Evolutionary conservation across 2,113 vertebrate species (phyloP), one percentile per base, ranked within the genome.

Genomic region (Mellivora capensis): DNA sequence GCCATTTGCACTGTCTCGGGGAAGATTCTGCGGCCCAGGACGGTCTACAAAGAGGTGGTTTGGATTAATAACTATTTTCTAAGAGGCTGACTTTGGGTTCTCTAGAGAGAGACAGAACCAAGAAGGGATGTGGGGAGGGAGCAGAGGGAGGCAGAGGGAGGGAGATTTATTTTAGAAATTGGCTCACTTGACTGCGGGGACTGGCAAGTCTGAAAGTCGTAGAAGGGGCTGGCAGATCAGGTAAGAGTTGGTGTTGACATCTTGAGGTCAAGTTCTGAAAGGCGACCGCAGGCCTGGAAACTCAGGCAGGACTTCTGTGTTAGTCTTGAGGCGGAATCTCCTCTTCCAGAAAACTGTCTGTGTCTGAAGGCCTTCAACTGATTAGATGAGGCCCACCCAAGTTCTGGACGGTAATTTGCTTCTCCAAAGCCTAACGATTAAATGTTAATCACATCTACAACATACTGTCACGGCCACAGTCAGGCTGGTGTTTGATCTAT

Each of bases 1-100:
- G 12, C 17, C 17, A 0, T 74, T 21, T 13, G 61, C 20, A 82
- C 20, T 4, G 2, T 4, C 37, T 6, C 20, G 0, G 14, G 4
- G 20, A 54, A 37, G 44, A 8, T 34, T 17, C 18, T 18, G 0
- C 0, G 15, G 9, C 67, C 34, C 54, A 10, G 11, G 15, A 11
- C 3, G 72, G 27, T 15, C 27, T 4, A 67, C 3, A 0, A 39
- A 10, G 12, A 49, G 11, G 6, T 13, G 1, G 25, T 8, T 3
- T 25, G 6, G 44, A 37, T 17, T 42, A 67, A 23, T 2, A 31
- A 39, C 31, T 39, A 14, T 18, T 64, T 44, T 23, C 49, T 37
- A 25, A 87, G n/a, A 44, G 64, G 21, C 59, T 1, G 6, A 12
- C 13, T 14, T 7, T 47, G 84, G n/a, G 4, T 34, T 72, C 76